Percentiles rank a stretch among this genome's conserved stretches.
Evolutionary conservation across 1,140 invertebrate species (phyloP).

Genomic region (Nautilus pompilius): DNA sequence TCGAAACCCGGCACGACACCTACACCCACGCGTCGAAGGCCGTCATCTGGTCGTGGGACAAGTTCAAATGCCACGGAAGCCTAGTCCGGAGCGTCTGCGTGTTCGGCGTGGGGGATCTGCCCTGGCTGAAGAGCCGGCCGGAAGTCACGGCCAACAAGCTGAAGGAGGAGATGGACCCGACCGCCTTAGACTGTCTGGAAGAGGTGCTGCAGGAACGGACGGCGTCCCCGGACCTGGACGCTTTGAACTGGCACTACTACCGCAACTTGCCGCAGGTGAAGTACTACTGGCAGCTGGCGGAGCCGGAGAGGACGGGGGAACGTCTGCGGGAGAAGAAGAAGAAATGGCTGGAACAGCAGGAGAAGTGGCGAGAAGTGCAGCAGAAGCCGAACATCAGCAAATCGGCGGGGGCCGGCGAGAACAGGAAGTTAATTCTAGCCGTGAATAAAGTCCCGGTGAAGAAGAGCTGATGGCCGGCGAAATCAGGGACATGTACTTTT

Average conservation of each 20-base stretch:
- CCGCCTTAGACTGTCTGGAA: constrained; percentile 44
- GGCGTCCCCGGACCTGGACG: not conserved
- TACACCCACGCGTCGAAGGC: constrained; percentile 16
- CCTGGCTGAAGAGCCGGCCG: constrained; percentile 25
- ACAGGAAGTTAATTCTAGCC: too few relatives aligned
- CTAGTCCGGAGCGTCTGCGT: constrained; percentile 35
- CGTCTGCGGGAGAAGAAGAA: constrained; percentile 2
- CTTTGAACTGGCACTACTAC: constrained; percentile 21
- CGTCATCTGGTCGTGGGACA: constrained; percentile 19
- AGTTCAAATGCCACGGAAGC: constrained; percentile 16
- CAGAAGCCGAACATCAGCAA: too few relatives aligned
- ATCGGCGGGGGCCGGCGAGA: too few relatives aligned
- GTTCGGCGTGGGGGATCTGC: constrained; percentile 37
- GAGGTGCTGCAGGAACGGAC: constrained; percentile 23
- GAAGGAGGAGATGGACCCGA: constrained; percentile 30
- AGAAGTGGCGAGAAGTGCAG: not conserved
- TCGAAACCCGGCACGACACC: constrained; percentile 18
- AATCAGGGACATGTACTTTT: too few relatives aligned
- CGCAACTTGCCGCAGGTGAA: constrained; percentile 21
- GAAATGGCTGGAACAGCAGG: constrained; percentile 9
- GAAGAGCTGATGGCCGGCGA: too few relatives aligned
- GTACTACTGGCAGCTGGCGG: constrained; percentile 3
- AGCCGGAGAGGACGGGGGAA: not conserved
- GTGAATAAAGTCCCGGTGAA: too few relatives aligned
- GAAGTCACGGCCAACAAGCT: constrained; percentile 51